A percentile compares a stretch with the other conserved stretches of the same genome.
Evolutionary conservation across 1,140 invertebrate species (phyloP).

Genomic region (Stratiolaelaps scimitus): DNA sequence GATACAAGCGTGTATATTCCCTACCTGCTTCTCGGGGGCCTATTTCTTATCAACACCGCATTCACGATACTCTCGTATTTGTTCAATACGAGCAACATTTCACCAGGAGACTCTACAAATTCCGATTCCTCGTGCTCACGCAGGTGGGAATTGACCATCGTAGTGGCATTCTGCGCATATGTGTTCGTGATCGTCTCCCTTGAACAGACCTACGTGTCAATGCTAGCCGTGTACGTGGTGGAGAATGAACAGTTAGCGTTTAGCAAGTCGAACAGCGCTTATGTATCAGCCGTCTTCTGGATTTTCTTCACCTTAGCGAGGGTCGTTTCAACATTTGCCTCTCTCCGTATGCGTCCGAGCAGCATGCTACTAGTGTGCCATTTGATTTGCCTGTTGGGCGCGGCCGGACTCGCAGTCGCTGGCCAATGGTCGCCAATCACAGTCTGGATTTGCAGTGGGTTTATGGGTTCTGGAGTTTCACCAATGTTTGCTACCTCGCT

Average conservation of each 20-base stretch:
- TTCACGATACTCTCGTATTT: neutral
- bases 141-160: neutral
- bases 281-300: slow-evolving; percentile 19
- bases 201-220: slow-evolving; percentile 11
- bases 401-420: neutral
- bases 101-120: neutral
- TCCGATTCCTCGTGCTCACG: slow-evolving; percentile 9
- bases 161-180: neutral
- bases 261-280: slow-evolving; percentile 11
- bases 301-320: neutral
- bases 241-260: neutral
- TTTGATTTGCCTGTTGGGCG: neutral
- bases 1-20: slow-evolving; percentile 4
- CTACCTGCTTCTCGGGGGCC: neutral
- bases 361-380: slow-evolving; percentile 11
- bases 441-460: neutral
- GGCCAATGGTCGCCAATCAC: neutral
- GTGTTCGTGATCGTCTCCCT: neutral
- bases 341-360: neutral
- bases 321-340: neutral
- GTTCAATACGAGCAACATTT: neutral
- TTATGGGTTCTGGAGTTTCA: neutral
- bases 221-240: slow-evolving; percentile 8
- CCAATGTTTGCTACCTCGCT: slow-evolving; percentile 17
- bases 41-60: neutral